These are phyloP conservation scores for human DNA, from an alignment of 2,113 vertebrate species.

Conservation along the genomic window DNA sequence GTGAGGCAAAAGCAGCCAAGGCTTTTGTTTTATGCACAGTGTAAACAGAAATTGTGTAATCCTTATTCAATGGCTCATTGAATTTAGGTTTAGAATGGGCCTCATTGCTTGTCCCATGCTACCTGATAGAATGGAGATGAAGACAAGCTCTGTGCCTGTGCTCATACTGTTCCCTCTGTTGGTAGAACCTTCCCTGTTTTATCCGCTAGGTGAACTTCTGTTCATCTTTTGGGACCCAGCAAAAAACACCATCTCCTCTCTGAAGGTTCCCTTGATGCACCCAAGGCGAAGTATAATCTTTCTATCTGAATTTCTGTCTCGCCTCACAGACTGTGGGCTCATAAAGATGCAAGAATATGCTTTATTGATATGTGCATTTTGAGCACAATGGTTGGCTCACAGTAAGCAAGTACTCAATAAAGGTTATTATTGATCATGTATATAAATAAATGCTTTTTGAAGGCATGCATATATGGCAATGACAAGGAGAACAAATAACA, in stretches of 20 bases:
- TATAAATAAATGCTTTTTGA: not conserved
- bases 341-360: not conserved
- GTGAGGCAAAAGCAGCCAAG: not conserved
- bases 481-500: not conserved
- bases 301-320: not conserved
- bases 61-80: not conserved
- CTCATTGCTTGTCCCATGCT: not conserved
- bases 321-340: not conserved
- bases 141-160: not conserved
- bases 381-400: not conserved
- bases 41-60: not conserved
- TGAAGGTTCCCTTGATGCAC: not conserved
- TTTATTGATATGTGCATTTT: not conserved
- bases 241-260: not conserved
- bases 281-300: not conserved
- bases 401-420: not conserved
- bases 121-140: not conserved
- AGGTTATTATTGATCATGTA: not conserved
- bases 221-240: not conserved
- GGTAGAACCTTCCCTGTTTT: not conserved
- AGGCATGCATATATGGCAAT: not conserved
- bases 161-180: not conserved
- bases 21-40: not conserved
- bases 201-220: not conserved
- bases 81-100: not conserved